Conservation (phyloP, 2,797 vertebrate species). For the Poeciliopsis infans region DNA sequence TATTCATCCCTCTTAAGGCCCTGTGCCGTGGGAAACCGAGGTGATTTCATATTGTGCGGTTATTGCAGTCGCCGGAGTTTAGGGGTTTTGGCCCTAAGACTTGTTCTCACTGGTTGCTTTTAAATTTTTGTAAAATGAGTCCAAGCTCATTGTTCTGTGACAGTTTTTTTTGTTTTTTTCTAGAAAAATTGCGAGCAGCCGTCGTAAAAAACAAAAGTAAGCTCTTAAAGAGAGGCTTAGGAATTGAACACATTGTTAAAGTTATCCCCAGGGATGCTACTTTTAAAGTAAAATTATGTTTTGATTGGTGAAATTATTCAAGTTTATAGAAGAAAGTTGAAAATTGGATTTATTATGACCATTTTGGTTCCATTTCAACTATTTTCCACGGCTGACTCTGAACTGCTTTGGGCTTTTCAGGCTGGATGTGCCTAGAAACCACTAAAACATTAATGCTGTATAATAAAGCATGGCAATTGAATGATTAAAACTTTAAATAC, state of each 20-base stretch:
- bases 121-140: slow-evolving; percentile 26
- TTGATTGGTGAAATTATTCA: not conserved
- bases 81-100: not conserved
- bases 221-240: not conserved
- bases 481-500: not conserved
- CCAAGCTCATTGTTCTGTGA: slow-evolving; percentile 27
- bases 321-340: not conserved
- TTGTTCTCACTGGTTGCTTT: slow-evolving; percentile 11
- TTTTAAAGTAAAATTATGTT: not conserved
- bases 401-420: not conserved
- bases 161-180: not conserved
- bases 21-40: not conserved
- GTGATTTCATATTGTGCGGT: slow-evolving; percentile 27
- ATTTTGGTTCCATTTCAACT: not conserved
- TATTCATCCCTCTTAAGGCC: slow-evolving; percentile 31
- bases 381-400: not conserved
- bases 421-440: not conserved
- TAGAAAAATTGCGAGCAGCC: slow-evolving; percentile 7
- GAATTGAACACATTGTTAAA: not conserved
- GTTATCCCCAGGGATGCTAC: not conserved
- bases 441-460: not conserved
- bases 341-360: not conserved
- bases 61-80: slow-evolving; percentile 15
- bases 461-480: not conserved
- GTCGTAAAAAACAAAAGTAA: slow-evolving; percentile 15